Percentiles rank a stretch among this genome's conserved stretches.
Conservation (phyloP, 1,140 invertebrate genomes). For the Lasaia peninsularis region DNA sequence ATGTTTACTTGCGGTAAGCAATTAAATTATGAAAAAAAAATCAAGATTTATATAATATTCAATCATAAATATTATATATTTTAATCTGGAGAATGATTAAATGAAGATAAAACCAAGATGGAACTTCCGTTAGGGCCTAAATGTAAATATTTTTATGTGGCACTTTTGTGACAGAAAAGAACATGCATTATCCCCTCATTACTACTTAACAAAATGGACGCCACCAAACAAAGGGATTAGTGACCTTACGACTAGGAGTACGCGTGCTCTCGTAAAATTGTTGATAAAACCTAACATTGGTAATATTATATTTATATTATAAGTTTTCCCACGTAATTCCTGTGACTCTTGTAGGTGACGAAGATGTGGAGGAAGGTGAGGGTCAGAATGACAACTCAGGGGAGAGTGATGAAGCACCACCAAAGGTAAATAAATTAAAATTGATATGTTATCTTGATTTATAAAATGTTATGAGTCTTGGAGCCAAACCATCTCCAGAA, state of each 20-base stretch:
- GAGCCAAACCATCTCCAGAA: not conserved
- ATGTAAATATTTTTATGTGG: conserved; percentile 76
- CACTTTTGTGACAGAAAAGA: conserved; percentile 75
- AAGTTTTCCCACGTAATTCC: conserved; percentile 2
- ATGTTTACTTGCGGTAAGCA: conserved; percentile 78
- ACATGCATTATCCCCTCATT: conserved; percentile 77
- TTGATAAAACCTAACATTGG: conserved; percentile 30
- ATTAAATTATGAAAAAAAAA: conserved; percentile 49
- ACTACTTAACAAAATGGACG: conserved; percentile 84
- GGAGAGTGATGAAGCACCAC: conserved; percentile 84
- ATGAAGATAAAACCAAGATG: conserved; percentile 22
- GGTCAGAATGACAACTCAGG: conserved; percentile 83
- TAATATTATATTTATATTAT: conserved; percentile 34
- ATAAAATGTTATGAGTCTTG: too few species aligned
- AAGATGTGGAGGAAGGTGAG: conserved; percentile 81
- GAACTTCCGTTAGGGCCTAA: conserved; percentile 54
- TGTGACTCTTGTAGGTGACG: conserved; percentile 79
- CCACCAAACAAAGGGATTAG: conserved; percentile 83
- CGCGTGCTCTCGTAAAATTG: conserved; percentile 42
- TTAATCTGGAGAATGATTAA: not conserved
- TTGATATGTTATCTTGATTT: not conserved
- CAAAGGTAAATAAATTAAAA: conserved; percentile 58
- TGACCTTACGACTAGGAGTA: conserved; percentile 66
- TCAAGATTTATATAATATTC: not conserved
- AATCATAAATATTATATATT: conserved; percentile 6